Evolutionary conservation across 2,113 vertebrate species (phyloP), one percentile per base, ranked within the genome.

Genomic region (Taxidea taxus): DNA sequence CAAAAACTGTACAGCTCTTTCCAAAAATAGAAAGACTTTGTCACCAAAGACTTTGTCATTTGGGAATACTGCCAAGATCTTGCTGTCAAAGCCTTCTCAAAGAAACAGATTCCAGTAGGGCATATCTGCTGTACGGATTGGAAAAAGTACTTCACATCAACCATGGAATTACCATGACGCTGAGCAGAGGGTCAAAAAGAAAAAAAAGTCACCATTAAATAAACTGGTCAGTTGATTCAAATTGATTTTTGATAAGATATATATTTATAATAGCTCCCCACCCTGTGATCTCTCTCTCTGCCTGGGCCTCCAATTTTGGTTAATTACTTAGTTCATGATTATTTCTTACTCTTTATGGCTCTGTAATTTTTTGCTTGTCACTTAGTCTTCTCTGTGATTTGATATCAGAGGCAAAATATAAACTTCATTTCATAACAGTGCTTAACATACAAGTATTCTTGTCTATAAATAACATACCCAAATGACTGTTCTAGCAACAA

Each of bases 11-110:
- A 56, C 72, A 91, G 77, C 70, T 92, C 44, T 97, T 95, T 85
- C 72, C 66, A 96, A 89, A 96, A 77, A 94, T 23, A 94, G 95
- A 87, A 96, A 85, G 39, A 85, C 21, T 87, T 96, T 92, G 74
- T 77, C 44, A 91, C 27, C 44, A 88, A 96, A 85, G n/a, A 85
- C 14, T 85, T 96, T 92, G 68, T 81, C 51, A 93, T 18, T 47
- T 93, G 25, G 51, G 39, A 92, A 70, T 37, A 91, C 20, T 90
- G 91, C 66, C 92, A 94, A 95, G 47, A 68, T 4, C 42, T 98
- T 82, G 42, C 72, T 95, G 54, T 70, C 87, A 96, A 77, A 93
- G 47, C 2, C 25, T 97, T 93, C 60, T 95, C 62, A 93, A 88
- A 86, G 31, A 94, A 94, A 83, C 54, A 86, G 44, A 72, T 82